phyloP scores from a whole-genome alignment of 64 coral and sea anemone species.

The Astreopora myriophthalma region DNA sequence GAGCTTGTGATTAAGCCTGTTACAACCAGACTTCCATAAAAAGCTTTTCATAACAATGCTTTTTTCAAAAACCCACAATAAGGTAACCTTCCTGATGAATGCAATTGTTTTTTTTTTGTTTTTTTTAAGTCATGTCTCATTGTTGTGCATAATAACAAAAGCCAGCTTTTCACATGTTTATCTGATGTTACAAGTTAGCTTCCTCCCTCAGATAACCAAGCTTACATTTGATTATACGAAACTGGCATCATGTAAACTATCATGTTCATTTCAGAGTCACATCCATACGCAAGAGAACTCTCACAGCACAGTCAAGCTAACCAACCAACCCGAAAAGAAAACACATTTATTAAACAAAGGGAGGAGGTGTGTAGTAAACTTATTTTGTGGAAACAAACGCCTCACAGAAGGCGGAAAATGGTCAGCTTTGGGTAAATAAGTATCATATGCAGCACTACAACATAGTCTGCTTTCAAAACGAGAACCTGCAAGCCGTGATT shows the following conservation, averaged over 20 bases:
- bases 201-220: not conserved
- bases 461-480: not conserved
- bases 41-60: not conserved
- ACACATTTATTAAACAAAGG: conserved; percentile 69
- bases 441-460: not conserved
- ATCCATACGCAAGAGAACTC: not conserved
- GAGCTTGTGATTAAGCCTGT: not conserved
- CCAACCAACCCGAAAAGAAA: conserved; percentile 37
- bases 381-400: conserved; percentile 1
- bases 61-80: not conserved
- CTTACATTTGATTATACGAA: not conserved
- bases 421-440: not conserved
- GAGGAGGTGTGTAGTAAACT: conserved; percentile 1
- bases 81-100: not conserved
- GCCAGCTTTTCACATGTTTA: not conserved
- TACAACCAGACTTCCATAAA: not conserved
- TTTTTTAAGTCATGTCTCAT: too few relatives aligned
- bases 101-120: too few relatives aligned
- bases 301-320: not conserved
- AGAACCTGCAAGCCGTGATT: not conserved
- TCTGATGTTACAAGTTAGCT: not conserved
- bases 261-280: not conserved
- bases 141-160: not conserved
- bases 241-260: not conserved
- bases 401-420: not conserved